These are phyloP conservation scores for Priapulus caudatus DNA, from an alignment of 2,888 invertebrate species.

Conservation along the genomic window DNA sequence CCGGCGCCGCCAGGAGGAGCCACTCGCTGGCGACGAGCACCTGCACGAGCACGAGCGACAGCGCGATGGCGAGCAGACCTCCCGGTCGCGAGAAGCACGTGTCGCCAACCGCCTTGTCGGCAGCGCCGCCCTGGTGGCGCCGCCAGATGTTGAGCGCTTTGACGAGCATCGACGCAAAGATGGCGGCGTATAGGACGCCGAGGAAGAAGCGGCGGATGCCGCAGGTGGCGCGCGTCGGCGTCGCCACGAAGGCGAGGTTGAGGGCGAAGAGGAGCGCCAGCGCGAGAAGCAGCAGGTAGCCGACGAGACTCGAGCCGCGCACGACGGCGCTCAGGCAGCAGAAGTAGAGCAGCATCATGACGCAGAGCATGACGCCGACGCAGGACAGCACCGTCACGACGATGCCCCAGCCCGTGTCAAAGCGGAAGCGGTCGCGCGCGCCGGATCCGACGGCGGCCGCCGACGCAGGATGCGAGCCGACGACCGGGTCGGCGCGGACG, in stretches of 20 bases:
- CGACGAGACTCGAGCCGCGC: slow-evolving; percentile 32
- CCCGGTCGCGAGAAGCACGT: slow-evolving; percentile 34
- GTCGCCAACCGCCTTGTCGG: slow-evolving; percentile 28
- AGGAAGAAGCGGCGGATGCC: slow-evolving; percentile 39
- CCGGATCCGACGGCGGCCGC: neutral
- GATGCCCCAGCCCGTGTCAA: slow-evolving; percentile 37
- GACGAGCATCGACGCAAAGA: slow-evolving; percentile 39
- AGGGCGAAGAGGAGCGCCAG: slow-evolving; percentile 38
- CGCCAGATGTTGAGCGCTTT: slow-evolving; percentile 40
- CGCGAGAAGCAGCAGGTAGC: slow-evolving; percentile 39
- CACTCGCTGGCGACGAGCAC: slow-evolving; percentile 39
- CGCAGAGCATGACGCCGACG: slow-evolving; percentile 35
- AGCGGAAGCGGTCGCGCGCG: slow-evolving; percentile 15
- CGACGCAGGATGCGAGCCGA: neutral
- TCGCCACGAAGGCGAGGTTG: slow-evolving; percentile 39
- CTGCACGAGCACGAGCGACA: slow-evolving; percentile 37
- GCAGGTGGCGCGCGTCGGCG: slow-evolving; percentile 36
- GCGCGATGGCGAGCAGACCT: slow-evolving; percentile 35
- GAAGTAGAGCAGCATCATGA: slow-evolving; percentile 38
- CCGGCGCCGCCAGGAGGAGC: slow-evolving; percentile 38
- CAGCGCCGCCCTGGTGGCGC: slow-evolving; percentile 21
- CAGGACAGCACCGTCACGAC: slow-evolving; percentile 33
- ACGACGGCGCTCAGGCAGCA: slow-evolving; percentile 32
- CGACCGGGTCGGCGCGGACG: slow-evolving; percentile 1
- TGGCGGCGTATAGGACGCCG: slow-evolving; percentile 39